Percentiles rank a stretch among this genome's conserved stretches.
phyloP scores from a whole-genome alignment of 2,113 vertebrate species.

The Dasypus novemcinctus region DNA sequence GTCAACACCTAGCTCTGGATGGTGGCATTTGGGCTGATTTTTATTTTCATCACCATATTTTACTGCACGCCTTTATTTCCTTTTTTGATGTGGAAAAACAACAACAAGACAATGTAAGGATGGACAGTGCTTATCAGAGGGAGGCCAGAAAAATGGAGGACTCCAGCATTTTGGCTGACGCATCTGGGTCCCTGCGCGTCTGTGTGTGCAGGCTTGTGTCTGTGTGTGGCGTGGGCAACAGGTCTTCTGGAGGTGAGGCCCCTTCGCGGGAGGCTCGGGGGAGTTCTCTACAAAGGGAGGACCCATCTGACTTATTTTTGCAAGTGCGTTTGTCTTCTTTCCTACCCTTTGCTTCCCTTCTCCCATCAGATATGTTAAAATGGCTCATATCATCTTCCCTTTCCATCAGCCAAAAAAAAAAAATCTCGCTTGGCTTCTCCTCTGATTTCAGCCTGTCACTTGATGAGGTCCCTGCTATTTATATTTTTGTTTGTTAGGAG shows the following conservation, averaged over 20 bases:
- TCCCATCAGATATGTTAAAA: constrained; percentile 42
- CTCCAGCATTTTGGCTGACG: neutral
- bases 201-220: neutral
- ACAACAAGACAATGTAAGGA: neutral
- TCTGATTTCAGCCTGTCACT: constrained; percentile 27
- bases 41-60: neutral
- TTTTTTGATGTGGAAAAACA: neutral
- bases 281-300: neutral
- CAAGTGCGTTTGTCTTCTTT: neutral
- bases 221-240: neutral
- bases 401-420: constrained; percentile 56
- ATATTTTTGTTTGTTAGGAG: constrained; percentile 65
- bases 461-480: constrained; percentile 74
- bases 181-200: neutral
- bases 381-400: constrained; percentile 47
- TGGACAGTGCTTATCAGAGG: neutral
- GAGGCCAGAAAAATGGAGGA: neutral
- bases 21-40: neutral
- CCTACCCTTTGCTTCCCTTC: neutral
- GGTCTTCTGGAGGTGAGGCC: neutral
- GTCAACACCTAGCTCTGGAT: neutral
- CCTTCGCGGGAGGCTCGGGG: neutral
- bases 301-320: neutral
- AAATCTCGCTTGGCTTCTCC: neutral
- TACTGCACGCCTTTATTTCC: neutral